These are phyloP conservation scores for Lordiphosa andalusiaca DNA, from an alignment of 2,888 invertebrate genomes.

Conservation along the genomic window DNA sequence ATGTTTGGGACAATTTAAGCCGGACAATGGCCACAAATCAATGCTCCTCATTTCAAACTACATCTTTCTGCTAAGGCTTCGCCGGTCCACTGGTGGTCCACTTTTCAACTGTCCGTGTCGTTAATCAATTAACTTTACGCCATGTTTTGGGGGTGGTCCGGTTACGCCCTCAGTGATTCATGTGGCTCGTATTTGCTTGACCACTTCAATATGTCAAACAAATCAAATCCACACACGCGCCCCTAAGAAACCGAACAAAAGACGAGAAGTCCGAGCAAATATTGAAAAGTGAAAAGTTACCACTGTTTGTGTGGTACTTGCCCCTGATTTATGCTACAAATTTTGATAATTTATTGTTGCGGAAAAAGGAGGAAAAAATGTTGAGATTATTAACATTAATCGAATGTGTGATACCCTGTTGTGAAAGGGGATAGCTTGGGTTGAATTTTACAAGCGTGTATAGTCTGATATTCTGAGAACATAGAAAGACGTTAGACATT, in stretches of 20 bases:
- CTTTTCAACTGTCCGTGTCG: slow-evolving; percentile 44
- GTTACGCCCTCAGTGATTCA: slow-evolving; percentile 55
- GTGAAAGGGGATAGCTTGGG: neutral
- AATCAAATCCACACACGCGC: slow-evolving; percentile 59
- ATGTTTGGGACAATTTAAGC: slow-evolving; percentile 63
- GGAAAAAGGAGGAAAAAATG: neutral
- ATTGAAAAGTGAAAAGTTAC: slow-evolving; percentile 73
- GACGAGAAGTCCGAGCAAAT: slow-evolving; percentile 49
- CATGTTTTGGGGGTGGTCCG: slow-evolving; percentile 28
- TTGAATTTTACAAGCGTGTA: too few species aligned
- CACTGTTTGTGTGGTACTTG: slow-evolving; percentile 35
- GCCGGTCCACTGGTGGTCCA: slow-evolving; percentile 24
- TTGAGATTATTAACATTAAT: neutral
- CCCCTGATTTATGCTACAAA: slow-evolving; percentile 73
- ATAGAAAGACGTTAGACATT: too few species aligned
- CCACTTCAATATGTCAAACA: slow-evolving; percentile 79
- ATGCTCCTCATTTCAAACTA: slow-evolving; percentile 27
- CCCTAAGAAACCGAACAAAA: slow-evolving; percentile 24
- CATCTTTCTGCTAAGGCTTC: slow-evolving; percentile 32
- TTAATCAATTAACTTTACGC: slow-evolving; percentile 73
- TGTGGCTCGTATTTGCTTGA: slow-evolving; percentile 50
- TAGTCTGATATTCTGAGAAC: too few species aligned
- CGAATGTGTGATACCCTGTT: slow-evolving; percentile 14
- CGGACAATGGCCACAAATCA: slow-evolving; percentile 73
- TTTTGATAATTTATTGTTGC: slow-evolving; percentile 76